Evolutionary conservation across 2,797 vertebrate genomes (phyloP).

Genomic region (Dipus sagitta): DNA sequence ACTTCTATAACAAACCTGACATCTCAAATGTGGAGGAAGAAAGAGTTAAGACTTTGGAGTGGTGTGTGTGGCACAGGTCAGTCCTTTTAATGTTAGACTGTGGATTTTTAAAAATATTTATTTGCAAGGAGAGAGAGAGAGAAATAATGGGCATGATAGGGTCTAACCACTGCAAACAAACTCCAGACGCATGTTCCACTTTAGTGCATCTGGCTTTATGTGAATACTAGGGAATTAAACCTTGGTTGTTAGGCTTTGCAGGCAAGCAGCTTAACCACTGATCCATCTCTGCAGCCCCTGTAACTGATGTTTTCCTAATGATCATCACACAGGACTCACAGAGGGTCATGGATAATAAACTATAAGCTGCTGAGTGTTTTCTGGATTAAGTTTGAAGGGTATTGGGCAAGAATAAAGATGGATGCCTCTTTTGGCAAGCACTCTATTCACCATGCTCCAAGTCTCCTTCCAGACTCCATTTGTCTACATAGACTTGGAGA

Average conservation of each 20-base stretch:
- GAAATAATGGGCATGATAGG: too few relatives aligned
- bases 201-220: too few relatives aligned
- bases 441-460: background rate
- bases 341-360: background rate
- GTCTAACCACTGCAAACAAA: too few relatives aligned
- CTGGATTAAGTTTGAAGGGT: background rate
- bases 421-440: background rate
- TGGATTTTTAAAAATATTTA: background rate
- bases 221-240: too few relatives aligned
- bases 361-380: constrained; percentile 17
- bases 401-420: background rate
- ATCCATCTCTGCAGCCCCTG: too few relatives aligned
- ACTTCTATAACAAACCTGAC: constrained; percentile 30
- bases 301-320: background rate
- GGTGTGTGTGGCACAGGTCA: background rate
- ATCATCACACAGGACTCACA: background rate
- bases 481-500: background rate
- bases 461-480: background rate
- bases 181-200: too few relatives aligned
- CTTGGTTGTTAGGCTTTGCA: too few relatives aligned
- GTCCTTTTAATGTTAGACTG: background rate
- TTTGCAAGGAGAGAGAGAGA: too few relatives aligned
- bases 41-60: background rate
- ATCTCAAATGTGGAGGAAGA: background rate
- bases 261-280: too few relatives aligned